A percentile compares a stretch with the other conserved stretches of the same genome.
phyloP scores from a whole-genome alignment of 2,888 invertebrate species.

The Teleiodes luculella region DNA sequence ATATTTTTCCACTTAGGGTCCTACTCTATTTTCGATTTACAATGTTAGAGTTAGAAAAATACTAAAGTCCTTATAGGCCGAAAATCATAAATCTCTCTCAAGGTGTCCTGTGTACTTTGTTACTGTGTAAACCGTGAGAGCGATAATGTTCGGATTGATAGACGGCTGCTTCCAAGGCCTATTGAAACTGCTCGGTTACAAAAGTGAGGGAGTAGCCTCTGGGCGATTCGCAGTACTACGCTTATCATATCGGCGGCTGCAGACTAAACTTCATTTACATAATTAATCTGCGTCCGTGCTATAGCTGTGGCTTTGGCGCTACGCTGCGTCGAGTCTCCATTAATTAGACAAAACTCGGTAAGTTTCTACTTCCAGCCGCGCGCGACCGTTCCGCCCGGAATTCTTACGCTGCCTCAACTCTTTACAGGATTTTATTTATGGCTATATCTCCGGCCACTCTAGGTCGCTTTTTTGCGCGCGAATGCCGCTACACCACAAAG shows the following conservation, averaged over 20 bases:
- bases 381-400: conserved; percentile 15
- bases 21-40: too few relatives aligned
- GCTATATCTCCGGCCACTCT: conserved; percentile 4
- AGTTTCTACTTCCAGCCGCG: conserved; percentile 28
- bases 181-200: conserved; percentile 39
- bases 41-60: not conserved
- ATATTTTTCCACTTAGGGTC: too few relatives aligned
- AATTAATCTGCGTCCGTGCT: conserved; percentile 55
- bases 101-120: conserved; percentile 13
- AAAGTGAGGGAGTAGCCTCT: conserved; percentile 32
- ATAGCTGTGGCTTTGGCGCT: conserved; percentile 27
- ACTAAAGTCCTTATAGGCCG: not conserved
- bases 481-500: conserved; percentile 10
- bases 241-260: conserved; percentile 48
- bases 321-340: conserved; percentile 41
- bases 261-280: conserved; percentile 57
- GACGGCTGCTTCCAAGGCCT: conserved; percentile 25
- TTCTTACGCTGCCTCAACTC: conserved; percentile 23
- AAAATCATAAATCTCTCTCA: conserved; percentile 17
- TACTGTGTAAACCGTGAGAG: conserved; percentile 42
- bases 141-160: conserved; percentile 43
- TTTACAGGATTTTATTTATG: conserved; percentile 18
- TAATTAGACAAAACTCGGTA: conserved; percentile 41
- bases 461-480: conserved; percentile 6
- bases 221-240: conserved; percentile 28